Evolutionary conservation across 2,888 invertebrate genomes (phyloP).

Genomic region (Sylvicola fuscatus): DNA sequence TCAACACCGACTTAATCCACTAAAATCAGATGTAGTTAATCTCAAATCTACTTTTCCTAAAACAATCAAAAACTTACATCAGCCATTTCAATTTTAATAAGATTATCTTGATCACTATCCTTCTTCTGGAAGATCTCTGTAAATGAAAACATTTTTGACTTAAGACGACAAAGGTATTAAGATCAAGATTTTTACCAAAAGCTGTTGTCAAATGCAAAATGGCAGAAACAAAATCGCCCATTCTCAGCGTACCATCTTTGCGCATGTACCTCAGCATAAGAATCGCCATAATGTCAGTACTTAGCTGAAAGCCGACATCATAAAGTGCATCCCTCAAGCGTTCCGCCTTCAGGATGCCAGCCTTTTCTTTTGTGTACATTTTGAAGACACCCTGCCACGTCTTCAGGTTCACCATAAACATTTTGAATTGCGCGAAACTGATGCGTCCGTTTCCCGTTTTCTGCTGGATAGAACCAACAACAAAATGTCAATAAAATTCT

Average conservation of each 20-base stretch:
- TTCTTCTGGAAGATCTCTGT: conserved; percentile 52
- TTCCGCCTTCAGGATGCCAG: conserved; percentile 74
- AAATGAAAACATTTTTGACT: too few relatives aligned
- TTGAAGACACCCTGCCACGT: conserved; percentile 83
- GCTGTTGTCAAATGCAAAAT: conserved; percentile 74
- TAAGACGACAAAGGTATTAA: too few relatives aligned
- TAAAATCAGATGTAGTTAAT: conserved; percentile 2
- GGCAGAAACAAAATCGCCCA: conserved; percentile 82
- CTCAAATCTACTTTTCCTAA: conserved; percentile 2
- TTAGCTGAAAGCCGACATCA: conserved; percentile 76
- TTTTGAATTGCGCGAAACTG: conserved; percentile 70
- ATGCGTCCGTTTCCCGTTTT: conserved; percentile 60
- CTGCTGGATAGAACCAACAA: conserved; percentile 22
- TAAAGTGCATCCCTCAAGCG: conserved; percentile 60
- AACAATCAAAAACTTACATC: conserved; percentile 36
- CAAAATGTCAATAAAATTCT: background rate
- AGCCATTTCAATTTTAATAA: conserved; percentile 56
- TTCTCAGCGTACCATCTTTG: conserved; percentile 76
- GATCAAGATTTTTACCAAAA: conserved; percentile 37
- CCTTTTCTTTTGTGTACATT: conserved; percentile 75
- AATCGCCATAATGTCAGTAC: conserved; percentile 62
- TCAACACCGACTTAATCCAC: conserved; percentile 13
- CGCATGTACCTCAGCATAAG: conserved; percentile 74
- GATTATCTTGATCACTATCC: conserved; percentile 61
- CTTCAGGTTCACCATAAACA: conserved; percentile 77